phyloP scores from a whole-genome alignment of 1,140 invertebrate species.

The Tetramorium parvispinum region DNA sequence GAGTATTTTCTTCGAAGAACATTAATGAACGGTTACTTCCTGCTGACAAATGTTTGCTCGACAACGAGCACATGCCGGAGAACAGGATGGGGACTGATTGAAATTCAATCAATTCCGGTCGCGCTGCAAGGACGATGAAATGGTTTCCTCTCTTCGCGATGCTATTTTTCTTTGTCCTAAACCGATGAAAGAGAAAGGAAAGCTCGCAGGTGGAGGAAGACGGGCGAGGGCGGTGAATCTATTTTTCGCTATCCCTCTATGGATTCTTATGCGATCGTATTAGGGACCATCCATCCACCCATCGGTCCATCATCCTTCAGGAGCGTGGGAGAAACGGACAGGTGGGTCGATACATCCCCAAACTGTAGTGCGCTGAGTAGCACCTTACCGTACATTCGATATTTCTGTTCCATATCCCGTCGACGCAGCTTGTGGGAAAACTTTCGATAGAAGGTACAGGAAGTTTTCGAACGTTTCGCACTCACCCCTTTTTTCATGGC shows the following conservation, averaged over 20 bases:
- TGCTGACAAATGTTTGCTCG: slow-evolving; percentile 29
- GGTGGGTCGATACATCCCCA: slow-evolving; percentile 75
- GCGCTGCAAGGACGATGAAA: slow-evolving; percentile 49
- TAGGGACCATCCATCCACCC: slow-evolving; percentile 63
- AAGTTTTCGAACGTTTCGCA: slow-evolving; percentile 2
- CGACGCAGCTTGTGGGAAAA: slow-evolving; percentile 80
- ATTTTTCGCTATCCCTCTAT: slow-evolving; percentile 68
- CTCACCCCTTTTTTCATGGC: background rate
- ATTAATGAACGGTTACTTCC: slow-evolving; percentile 17
- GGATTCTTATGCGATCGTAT: slow-evolving; percentile 62
- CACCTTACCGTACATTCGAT: slow-evolving; percentile 78
- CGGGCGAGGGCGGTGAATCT: slow-evolving; percentile 61
- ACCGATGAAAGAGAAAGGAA: slow-evolving; percentile 72
- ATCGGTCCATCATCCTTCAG: slow-evolving; percentile 67
- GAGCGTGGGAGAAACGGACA: slow-evolving; percentile 83
- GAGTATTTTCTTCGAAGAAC: background rate
- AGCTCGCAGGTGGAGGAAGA: slow-evolving; percentile 62
- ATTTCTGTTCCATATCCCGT: slow-evolving; percentile 75
- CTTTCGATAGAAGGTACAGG: slow-evolving; percentile 15
- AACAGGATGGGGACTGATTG: slow-evolving; percentile 28
- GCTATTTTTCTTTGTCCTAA: slow-evolving; percentile 71
- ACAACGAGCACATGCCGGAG: background rate
- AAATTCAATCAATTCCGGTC: slow-evolving; percentile 72
- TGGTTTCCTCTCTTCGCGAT: slow-evolving; percentile 61
- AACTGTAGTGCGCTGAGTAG: slow-evolving; percentile 70